These are phyloP conservation scores for Pseudobourletiella spinata DNA, from an alignment of 1,140 invertebrate genomes.

Conservation along the genomic window DNA sequence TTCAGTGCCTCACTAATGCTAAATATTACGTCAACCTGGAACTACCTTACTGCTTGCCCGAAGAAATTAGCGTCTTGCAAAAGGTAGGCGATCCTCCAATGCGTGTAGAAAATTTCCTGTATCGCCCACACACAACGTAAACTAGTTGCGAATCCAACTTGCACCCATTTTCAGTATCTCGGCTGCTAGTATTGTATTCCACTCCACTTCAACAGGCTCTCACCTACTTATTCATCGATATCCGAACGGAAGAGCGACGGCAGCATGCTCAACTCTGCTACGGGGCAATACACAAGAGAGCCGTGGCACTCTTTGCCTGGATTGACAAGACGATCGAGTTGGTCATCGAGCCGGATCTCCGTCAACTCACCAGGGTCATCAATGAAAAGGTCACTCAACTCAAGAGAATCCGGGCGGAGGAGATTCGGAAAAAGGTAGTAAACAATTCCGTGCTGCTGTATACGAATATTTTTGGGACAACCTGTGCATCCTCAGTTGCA, in stretches of 20 bases:
- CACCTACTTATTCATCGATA: conserved; percentile 30
- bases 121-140: too few species aligned
- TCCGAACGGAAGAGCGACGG: conserved; percentile 19
- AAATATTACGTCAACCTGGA: conserved; percentile 22
- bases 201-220: conserved; percentile 24
- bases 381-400: conserved; percentile 10
- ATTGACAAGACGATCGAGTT: conserved; percentile 20
- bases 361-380: background rate
- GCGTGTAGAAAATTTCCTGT: too few species aligned
- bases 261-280: conserved; percentile 29
- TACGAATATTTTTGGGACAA: background rate
- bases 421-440: conserved; percentile 1
- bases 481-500: background rate
- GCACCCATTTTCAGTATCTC: too few species aligned
- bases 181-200: too few species aligned
- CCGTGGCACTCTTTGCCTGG: conserved; percentile 30
- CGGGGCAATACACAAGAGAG: conserved; percentile 21
- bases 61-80: conserved; percentile 21
- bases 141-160: too few species aligned
- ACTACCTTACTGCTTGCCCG: conserved; percentile 27
- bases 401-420: background rate
- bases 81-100: too few species aligned
- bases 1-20: conserved; percentile 26
- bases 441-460: background rate
- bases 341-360: conserved; percentile 10